A percentile compares a stretch with the other conserved stretches of the same genome.
Evolutionary conservation across 2,888 invertebrate genomes (phyloP).

Genomic region (Notocelia uddmanniana): DNA sequence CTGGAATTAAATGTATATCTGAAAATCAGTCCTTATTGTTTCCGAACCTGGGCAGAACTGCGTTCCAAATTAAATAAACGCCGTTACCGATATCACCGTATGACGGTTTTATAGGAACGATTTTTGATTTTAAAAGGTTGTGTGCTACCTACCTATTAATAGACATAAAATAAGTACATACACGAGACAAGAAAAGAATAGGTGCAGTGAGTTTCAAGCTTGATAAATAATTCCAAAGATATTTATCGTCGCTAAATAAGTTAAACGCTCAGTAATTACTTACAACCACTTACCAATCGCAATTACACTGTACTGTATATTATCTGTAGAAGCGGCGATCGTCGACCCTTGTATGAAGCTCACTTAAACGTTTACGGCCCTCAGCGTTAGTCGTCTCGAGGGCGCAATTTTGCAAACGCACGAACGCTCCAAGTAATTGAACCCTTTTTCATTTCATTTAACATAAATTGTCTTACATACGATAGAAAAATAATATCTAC

Average conservation of each 20-base stretch:
- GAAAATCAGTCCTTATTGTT: no score
- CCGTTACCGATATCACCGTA: no score
- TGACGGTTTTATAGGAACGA: no score
- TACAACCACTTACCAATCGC: conserved; percentile 4
- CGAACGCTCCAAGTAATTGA: conserved; percentile 11
- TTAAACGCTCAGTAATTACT: background rate
- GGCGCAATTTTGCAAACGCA: conserved; percentile 20
- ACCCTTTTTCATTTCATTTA: background rate
- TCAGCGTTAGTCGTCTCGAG: conserved; percentile 3
- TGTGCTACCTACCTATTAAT: no score
- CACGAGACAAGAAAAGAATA: no score
- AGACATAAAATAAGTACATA: no score
- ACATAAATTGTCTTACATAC: background rate
- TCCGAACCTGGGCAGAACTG: no score
- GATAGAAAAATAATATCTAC: background rate
- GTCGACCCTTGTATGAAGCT: conserved; percentile 4
- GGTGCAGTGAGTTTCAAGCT: background rate
- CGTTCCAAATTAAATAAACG: no score
- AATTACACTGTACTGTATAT: background rate
- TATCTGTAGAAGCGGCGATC: conserved; percentile 13
- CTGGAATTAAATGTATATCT: no score
- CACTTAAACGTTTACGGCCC: conserved; percentile 21
- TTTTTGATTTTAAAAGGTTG: no score
- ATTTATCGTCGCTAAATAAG: background rate
- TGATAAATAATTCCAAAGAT: background rate